Evolutionary conservation across 2,113 vertebrate species (phyloP).

Genomic region (Rhodinocichla rosea): DNA sequence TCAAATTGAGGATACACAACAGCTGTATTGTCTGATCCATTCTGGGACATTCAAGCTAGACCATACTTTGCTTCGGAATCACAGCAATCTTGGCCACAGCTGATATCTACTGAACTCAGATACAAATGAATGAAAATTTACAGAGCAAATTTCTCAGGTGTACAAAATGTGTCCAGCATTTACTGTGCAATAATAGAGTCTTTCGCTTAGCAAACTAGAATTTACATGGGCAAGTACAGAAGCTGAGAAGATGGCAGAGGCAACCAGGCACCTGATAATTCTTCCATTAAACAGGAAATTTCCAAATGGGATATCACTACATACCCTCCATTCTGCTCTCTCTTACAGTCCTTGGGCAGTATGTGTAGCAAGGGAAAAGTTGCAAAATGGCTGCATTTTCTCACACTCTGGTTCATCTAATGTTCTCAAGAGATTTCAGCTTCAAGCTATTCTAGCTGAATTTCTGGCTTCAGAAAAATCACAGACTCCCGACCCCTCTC

Average conservation of each 20-base stretch:
- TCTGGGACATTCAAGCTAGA: not conserved
- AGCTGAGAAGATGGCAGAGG: not conserved
- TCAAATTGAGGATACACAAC: not conserved
- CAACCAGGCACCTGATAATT: not conserved
- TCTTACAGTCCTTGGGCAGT: not conserved
- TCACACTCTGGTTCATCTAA: not conserved
- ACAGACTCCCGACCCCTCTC: not conserved
- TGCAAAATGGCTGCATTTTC: not conserved
- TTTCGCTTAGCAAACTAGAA: not conserved
- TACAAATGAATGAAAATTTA: not conserved
- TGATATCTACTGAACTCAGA: not conserved
- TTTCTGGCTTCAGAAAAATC: not conserved
- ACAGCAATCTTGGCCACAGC: not conserved
- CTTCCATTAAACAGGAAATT: not conserved
- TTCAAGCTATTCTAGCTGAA: not conserved
- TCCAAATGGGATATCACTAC: not conserved
- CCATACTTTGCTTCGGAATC: not conserved
- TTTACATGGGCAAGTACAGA: not conserved
- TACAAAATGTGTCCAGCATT: not conserved
- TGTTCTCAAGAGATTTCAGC: not conserved
- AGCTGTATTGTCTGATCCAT: not conserved
- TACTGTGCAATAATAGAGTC: not conserved
- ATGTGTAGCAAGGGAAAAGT: not conserved
- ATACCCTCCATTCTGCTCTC: not conserved
- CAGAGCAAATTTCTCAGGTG: not conserved